A percentile compares a stretch with the other conserved stretches of the same genome.
These are phyloP conservation scores for Chalcis sispes DNA, from an alignment of 2,888 invertebrate species.

Conservation along the genomic window DNA sequence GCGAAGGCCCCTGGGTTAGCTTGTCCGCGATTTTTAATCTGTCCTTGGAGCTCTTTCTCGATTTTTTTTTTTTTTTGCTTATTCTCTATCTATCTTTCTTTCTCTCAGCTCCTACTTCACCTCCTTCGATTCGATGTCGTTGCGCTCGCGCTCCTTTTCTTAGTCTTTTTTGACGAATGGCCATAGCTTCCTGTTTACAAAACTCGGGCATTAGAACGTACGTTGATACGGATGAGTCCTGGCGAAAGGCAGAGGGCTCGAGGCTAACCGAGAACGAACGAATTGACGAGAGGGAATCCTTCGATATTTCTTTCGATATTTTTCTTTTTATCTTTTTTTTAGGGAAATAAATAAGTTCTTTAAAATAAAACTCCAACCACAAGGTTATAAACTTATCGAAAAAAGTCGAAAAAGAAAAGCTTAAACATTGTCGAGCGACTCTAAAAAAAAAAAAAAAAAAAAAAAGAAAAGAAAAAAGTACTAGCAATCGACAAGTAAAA, in stretches of 20 bases:
- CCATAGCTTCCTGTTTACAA: conserved; percentile 52
- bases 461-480: not conserved
- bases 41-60: too few relatives aligned
- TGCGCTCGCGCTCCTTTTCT: conserved; percentile 39
- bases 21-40: conserved; percentile 56
- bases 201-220: conserved; percentile 42
- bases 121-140: conserved; percentile 29
- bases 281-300: not conserved
- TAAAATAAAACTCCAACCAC: too few relatives aligned
- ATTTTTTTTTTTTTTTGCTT: too few relatives aligned
- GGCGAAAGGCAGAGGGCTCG: conserved; percentile 1
- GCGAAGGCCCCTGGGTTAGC: conserved; percentile 3
- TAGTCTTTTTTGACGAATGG: conserved; percentile 40
- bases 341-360: too few relatives aligned
- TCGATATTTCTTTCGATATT: not conserved
- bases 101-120: conserved; percentile 10
- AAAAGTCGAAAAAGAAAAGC: too few relatives aligned
- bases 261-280: not conserved
- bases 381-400: too few relatives aligned
- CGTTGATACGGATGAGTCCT: conserved; percentile 36
- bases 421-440: too few relatives aligned
- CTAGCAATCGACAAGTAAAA: not conserved
- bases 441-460: not conserved
- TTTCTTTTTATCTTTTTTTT: not conserved
- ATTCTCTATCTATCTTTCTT: too few relatives aligned